Conservation (phyloP, 2,113 vertebrate species). For the Lampris incognitus region DNA sequence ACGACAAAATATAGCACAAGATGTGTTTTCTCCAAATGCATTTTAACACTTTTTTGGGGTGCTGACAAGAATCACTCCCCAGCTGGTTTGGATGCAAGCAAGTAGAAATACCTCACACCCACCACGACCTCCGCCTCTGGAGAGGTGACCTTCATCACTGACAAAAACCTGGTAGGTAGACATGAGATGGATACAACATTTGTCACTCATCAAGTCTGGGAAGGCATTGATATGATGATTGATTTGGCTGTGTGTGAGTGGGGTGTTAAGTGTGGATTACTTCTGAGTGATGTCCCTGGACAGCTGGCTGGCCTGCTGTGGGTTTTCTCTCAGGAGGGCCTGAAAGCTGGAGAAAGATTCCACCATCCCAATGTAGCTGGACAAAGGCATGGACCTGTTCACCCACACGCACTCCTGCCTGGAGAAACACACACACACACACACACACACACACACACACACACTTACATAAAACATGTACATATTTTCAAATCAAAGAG, state of each 20-base stretch:
- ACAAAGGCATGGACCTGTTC: conserved; percentile 64
- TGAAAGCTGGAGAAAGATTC: conserved; percentile 85
- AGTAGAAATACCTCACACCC: conserved; percentile 71
- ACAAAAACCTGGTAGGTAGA: conserved; percentile 68
- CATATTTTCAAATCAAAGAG: not conserved
- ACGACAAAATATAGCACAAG: not conserved
- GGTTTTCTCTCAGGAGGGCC: conserved; percentile 71
- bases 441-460: not conserved
- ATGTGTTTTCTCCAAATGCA: not conserved
- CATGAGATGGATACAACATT: not conserved
- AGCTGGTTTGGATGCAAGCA: conserved; percentile 70
- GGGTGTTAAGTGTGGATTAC: conserved; percentile 63
- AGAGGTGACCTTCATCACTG: conserved; percentile 72
- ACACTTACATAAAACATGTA: not conserved
- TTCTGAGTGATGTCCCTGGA: conserved; percentile 79
- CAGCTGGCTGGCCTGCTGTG: conserved; percentile 75
- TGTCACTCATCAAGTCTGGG: not conserved
- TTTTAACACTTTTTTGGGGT: not conserved
- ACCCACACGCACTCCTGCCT: conserved; percentile 66
- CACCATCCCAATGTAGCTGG: conserved; percentile 80
- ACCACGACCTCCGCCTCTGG: conserved; percentile 69
- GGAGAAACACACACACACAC: not conserved
- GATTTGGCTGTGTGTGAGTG: not conserved
- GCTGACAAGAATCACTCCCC: conserved; percentile 22
- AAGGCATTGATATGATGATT: too few species aligned